phyloP scores from a whole-genome alignment of 1,140 invertebrate species.

The Orius laevigatus region DNA sequence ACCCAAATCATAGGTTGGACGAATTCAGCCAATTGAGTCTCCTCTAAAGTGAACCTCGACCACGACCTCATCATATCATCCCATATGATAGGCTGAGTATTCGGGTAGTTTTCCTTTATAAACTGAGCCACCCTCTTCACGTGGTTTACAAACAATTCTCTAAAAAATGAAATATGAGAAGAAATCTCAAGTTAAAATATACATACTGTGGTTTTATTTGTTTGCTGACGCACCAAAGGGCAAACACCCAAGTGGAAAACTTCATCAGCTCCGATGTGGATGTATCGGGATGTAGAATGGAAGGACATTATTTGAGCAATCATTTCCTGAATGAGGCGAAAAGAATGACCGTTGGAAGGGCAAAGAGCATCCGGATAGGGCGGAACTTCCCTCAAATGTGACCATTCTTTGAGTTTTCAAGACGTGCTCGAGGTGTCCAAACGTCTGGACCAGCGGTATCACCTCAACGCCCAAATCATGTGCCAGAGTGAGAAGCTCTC shows the following conservation, averaged over 20 bases:
- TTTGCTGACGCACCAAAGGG: conserved; percentile 21
- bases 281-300: conserved; percentile 23
- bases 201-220: conserved; percentile 13
- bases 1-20: conserved; percentile 37
- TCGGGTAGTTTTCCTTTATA: conserved; percentile 24
- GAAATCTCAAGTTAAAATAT: too few species aligned
- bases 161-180: conserved; percentile 4
- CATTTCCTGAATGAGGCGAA: conserved; percentile 1
- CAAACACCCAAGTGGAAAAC: conserved; percentile 32
- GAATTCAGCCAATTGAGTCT: conserved; percentile 27
- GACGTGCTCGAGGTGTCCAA: conserved; percentile 49
- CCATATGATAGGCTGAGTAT: conserved; percentile 36
- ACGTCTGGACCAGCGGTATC: conserved; percentile 51
- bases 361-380: conserved; percentile 31
- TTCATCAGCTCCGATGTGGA: conserved; percentile 28
- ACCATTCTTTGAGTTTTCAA: conserved; percentile 38
- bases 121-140: conserved; percentile 16
- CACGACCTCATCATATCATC: conserved; percentile 45
- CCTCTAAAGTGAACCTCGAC: conserved; percentile 26
- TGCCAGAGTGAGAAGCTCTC: conserved; percentile 28
- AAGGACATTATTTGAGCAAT: conserved; percentile 24
- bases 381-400: conserved; percentile 34
- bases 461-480: conserved; percentile 28
- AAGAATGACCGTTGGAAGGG: conserved; percentile 14
- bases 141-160: conserved; percentile 17